Percentiles rank a stretch among this genome's conserved stretches.
These are phyloP conservation scores for Acropora yongei DNA, from an alignment of 64 coral and sea anemone genomes.

Conservation along the genomic window DNA sequence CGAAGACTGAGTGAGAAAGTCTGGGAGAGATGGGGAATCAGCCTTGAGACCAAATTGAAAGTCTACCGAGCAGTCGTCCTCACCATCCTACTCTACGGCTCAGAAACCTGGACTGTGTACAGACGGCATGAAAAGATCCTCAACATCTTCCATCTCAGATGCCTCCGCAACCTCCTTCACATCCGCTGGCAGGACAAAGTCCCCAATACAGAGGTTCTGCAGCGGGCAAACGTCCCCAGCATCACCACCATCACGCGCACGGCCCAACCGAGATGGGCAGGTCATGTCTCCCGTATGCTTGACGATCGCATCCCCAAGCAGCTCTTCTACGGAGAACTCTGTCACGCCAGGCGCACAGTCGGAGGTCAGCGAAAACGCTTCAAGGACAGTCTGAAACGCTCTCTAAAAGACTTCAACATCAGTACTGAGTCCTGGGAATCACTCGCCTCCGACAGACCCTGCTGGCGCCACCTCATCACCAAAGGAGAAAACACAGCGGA, in stretches of 20 bases:
- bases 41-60: no score
- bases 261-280: neutral
- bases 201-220: slow-evolving; percentile 28
- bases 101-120: neutral
- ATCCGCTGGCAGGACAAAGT: slow-evolving; percentile 43
- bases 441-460: slow-evolving; percentile 18
- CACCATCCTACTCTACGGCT: slow-evolving; percentile 55
- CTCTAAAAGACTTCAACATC: slow-evolving; percentile 10
- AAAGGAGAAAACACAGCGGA: no score
- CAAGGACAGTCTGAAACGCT: slow-evolving; percentile 32
- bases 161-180: slow-evolving; percentile 4
- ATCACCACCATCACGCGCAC: no score
- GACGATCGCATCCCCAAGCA: slow-evolving; percentile 28
- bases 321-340: slow-evolving; percentile 31
- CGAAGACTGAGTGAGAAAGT: no score
- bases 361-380: slow-evolving; percentile 14
- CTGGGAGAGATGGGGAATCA: no score
- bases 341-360: slow-evolving; percentile 12
- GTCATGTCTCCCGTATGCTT: slow-evolving; percentile 19
- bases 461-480: neutral
- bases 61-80: no score
- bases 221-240: no score
- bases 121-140: slow-evolving; percentile 9
- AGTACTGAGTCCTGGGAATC: neutral
- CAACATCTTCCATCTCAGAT: slow-evolving; percentile 14